Base-by-base conservation (phyloP, 2,888 invertebrate genomes). In the Drosophila prolongata region DNA sequence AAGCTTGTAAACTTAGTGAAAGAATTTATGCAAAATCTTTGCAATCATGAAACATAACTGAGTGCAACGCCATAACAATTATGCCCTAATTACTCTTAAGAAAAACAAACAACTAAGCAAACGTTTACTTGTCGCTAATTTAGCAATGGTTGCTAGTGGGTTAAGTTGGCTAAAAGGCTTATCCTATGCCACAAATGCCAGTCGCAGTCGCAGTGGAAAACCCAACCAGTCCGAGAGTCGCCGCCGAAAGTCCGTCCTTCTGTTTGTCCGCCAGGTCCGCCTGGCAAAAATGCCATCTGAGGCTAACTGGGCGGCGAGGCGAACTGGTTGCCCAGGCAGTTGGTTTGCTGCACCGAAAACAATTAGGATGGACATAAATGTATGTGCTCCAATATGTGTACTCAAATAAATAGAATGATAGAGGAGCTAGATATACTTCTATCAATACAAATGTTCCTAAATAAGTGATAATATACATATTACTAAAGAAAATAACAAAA, bases 121-220 rank as follows among this genome's bases (percentile, higher is more conserved):
- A 49, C 62, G 62, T 64, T 64, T 64, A 44, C 65, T 50, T 65
- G 27, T 52, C 66, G 44, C 52, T 52, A 66, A 65, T 44, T 65
- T 44, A 44, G 52, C 66, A 50, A 50, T 35, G 66, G 65, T n/a
- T 44, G 66, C 66, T 50, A 65, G 66, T 76, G 78, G 56, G 44
- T 72, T 69, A 73, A 81, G 62, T 72, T 57, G 69, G 78, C 66
- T 64, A 61, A 64, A 46, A 71, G 46, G 86, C 70, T 86, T 76
- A 86, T 83, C 87, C 87, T 78, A 71, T 37, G 34, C 62, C 62
- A 73, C 83, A 89, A 83, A 83, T 89, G 83, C 83, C 83, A 82
- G 55, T 38, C 46, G n/a, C 30, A 30, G 30, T 30, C 61, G 37
- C 16, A 42, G 30, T 5, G 27, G 69, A 69, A 54, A 60, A 85